These are phyloP conservation scores for Sthenelais limicola DNA, from an alignment of 2,888 invertebrate species.

Conservation along the genomic window DNA sequence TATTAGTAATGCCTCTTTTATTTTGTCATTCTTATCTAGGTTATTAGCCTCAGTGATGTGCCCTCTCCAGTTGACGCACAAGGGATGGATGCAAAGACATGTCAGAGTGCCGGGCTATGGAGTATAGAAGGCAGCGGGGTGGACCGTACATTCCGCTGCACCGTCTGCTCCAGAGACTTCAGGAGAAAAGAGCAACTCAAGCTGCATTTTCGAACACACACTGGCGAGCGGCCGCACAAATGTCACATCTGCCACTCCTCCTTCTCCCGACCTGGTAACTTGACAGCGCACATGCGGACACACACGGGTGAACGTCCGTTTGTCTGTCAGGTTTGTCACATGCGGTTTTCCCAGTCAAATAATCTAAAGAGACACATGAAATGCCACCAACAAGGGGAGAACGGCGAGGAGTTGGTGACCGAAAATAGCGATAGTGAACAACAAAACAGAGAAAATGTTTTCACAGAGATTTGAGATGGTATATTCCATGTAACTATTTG, in stretches of 20 bases:
- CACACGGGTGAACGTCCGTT: conserved; percentile 36
- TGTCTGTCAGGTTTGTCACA: conserved; percentile 19
- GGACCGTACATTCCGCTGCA: conserved; percentile 30
- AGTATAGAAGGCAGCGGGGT: conserved; percentile 28
- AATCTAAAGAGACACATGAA: conserved; percentile 30
- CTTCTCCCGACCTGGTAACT: conserved; percentile 20
- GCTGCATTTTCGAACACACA: conserved; percentile 33
- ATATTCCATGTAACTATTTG: too few species aligned
- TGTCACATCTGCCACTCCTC: conserved; percentile 15
- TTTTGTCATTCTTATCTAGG: too few species aligned
- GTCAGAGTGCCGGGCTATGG: conserved; percentile 27
- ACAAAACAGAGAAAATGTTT: too few species aligned
- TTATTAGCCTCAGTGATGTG: too few species aligned
- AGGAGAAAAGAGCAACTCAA: conserved; percentile 31
- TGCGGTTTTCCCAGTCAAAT: conserved; percentile 20
- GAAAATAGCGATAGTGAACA: too few species aligned
- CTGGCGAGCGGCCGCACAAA: conserved; percentile 31
- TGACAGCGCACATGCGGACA: conserved; percentile 34
- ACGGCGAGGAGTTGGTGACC: conserved; percentile 3
- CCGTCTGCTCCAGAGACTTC: conserved; percentile 16
- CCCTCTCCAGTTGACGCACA: too few species aligned
- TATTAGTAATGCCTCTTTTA: too few species aligned
- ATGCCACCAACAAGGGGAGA: conserved; percentile 10
- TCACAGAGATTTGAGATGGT: too few species aligned
- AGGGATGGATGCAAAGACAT: too few species aligned